phyloP scores from a whole-genome alignment of 2,113 vertebrate genomes.

The Lamprotornis superbus region DNA sequence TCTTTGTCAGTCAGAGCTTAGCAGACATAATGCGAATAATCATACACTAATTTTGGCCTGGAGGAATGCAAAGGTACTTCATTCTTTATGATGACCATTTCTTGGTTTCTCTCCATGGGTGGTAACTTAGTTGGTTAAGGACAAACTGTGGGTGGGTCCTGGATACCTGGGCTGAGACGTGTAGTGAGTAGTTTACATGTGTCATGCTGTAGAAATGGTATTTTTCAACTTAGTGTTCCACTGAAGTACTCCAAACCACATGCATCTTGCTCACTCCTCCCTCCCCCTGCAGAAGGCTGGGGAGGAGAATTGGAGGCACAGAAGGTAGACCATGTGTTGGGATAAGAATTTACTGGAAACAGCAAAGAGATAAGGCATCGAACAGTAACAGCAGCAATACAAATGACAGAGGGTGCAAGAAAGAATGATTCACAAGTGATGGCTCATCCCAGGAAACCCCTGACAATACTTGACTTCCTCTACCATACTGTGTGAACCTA shows the following conservation, averaged over 20 bases:
- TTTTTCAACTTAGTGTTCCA: not conserved
- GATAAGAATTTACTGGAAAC: not conserved
- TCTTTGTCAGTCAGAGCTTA: not conserved
- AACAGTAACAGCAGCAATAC: not conserved
- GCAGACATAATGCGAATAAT: not conserved
- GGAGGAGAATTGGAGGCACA: not conserved
- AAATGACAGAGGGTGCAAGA: not conserved
- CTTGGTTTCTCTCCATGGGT: not conserved
- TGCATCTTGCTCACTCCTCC: not conserved
- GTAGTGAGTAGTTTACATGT: not conserved
- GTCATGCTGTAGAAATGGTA: not conserved
- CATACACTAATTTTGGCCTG: not conserved
- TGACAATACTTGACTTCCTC: not conserved
- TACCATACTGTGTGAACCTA: not conserved
- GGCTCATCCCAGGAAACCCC: not conserved
- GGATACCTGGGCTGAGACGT: not conserved
- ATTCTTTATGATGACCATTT: not conserved
- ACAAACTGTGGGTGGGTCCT: not conserved
- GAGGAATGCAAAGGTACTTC: not conserved
- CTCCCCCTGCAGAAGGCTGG: not conserved
- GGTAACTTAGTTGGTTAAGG: not conserved
- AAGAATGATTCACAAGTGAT: not conserved
- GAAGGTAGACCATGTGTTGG: not conserved
- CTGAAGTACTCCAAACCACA: not conserved
- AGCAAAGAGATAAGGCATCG: not conserved